Evolutionary conservation across 2,113 vertebrate species (phyloP), one percentile per base, ranked within the genome.

Genomic region (Lagenorhynchus albirostris): DNA sequence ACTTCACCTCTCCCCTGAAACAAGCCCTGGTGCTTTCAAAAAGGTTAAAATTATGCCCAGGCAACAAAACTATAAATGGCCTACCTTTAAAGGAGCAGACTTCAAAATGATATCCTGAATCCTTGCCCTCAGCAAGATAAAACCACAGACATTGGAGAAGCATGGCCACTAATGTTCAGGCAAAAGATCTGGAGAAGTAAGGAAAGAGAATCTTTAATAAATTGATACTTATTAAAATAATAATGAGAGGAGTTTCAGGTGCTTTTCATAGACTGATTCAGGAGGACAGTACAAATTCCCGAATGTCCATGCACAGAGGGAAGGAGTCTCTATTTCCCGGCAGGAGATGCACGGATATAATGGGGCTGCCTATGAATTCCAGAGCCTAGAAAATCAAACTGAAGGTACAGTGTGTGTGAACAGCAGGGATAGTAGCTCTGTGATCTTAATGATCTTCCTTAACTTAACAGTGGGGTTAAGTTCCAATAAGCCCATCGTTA

Each of bases 1-100:
- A 93, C 73, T 96, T 97, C 91, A 87, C 81, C 85, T 97, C 89
- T 93, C 31, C 90, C 89, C 82, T 60, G 73, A 76, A 97, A 91
- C 60, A 88, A 96, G 93, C 8, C 82, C 73, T 60, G 15, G 36
- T 95, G 63, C 79, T 97, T 97, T 95, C 5, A 31, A 91, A 96
- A 98, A 96, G 79, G 93, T 97, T 97, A 95, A 89, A 95, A 92
- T 97, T 93, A 92, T 88, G 91, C 90, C 91, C 89, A 95, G 60
- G 74, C 58, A 97, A 96, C 97, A 97, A 95, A 96, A 94, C 68
- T 76, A 80, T 91, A 97, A 97, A 95, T 79, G 87, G 91, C 71
- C 47, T 91, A 44, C 95, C 63, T 95, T 83, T 50, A 92, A 94
- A 87, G 44, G 68, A 95, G 65, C 33, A 88, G 58, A n/a, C 83